Conservation (phyloP, 2,113 vertebrate genomes). For the Oryzias woworae region DNA sequence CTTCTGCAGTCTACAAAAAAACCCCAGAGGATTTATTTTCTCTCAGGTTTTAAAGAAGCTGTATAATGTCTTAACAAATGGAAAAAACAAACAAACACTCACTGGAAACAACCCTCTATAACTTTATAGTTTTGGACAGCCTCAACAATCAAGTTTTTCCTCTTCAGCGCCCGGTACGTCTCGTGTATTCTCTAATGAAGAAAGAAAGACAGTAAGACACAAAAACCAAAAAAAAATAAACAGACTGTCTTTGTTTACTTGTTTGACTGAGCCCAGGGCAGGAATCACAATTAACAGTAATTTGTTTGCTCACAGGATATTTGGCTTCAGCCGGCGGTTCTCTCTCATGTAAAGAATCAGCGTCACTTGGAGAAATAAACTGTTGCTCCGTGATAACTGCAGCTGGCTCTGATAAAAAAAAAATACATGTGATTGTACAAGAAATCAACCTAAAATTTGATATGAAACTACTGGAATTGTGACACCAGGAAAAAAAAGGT, state of each 20-base stretch:
- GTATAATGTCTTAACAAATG: neutral
- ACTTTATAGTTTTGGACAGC: constrained; percentile 84
- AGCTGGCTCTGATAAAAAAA: constrained; percentile 23
- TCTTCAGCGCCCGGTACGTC: constrained; percentile 89
- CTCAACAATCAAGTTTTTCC: constrained; percentile 93
- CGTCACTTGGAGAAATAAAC: constrained; percentile 27
- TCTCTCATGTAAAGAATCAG: constrained; percentile 38
- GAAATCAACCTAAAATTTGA: neutral
- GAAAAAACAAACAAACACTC: constrained; percentile 51
- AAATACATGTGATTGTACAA: neutral
- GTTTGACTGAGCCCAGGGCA: constrained; percentile 70
- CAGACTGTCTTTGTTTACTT: neutral
- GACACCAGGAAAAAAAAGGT: neutral
- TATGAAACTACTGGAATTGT: neutral
- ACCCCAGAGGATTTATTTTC: neutral
- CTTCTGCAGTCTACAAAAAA: constrained; percentile 85
- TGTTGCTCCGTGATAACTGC: neutral
- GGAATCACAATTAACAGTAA: constrained; percentile 76
- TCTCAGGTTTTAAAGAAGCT: too few relatives aligned
- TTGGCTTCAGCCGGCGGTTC: constrained; percentile 13
- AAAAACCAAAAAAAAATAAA: neutral
- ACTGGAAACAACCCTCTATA: constrained; percentile 91
- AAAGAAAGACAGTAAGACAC: neutral
- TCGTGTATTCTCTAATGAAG: constrained; percentile 56
- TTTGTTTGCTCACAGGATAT: constrained; percentile 13